A percentile compares a stretch with the other conserved stretches of the same genome.
Evolutionary conservation across 2,888 invertebrate genomes (phyloP).

Genomic region (Sericinus montela): DNA sequence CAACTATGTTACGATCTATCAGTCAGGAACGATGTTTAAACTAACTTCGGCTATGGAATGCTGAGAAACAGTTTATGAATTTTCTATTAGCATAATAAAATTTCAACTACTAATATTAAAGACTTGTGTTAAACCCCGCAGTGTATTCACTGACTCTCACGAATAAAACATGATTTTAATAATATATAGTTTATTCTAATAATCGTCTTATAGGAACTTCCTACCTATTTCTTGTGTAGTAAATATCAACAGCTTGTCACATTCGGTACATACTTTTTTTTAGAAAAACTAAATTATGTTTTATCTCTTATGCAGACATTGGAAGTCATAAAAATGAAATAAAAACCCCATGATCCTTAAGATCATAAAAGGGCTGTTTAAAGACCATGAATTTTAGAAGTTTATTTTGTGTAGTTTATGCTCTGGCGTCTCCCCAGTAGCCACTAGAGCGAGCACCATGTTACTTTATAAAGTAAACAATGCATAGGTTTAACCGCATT

Average conservation of each 20-base stretch:
- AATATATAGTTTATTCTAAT: no score
- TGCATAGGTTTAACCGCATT: no score
- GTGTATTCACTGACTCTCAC: no score
- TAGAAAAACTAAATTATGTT: no score
- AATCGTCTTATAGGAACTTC: no score
- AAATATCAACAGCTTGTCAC: no score
- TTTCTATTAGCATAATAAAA: no score
- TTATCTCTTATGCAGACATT: constrained; percentile 1
- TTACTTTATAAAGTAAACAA: constrained; percentile 23
- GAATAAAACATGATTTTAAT: no score
- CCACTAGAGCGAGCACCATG: constrained; percentile 11
- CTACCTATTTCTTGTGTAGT: no score
- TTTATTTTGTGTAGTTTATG: constrained; percentile 36
- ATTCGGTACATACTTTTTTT: no score
- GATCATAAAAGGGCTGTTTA: constrained; percentile 25
- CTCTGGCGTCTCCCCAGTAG: constrained; percentile 13
- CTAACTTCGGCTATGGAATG: background rate
- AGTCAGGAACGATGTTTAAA: constrained; percentile 4
- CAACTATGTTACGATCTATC: constrained; percentile 3
- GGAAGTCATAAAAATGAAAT: constrained; percentile 22
- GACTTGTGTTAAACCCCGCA: no score
- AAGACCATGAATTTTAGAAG: constrained; percentile 32
- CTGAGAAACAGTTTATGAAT: background rate
- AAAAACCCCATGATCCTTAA: constrained; percentile 25
- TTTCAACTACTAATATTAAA: no score